phyloP scores from a whole-genome alignment of 1,140 invertebrate species.

The Chironomus striatipennis region DNA sequence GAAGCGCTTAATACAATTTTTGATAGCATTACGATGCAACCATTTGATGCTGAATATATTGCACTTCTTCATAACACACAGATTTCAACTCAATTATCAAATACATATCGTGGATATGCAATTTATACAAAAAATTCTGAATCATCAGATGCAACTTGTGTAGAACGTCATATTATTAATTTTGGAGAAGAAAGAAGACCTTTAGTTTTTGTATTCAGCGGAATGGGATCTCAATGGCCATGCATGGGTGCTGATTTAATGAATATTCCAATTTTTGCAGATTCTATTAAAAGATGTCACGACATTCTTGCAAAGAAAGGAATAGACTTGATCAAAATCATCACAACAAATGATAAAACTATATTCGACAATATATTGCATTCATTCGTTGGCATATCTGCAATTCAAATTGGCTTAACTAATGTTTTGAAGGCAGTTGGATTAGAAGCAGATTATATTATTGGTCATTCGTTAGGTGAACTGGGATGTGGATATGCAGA shows the following conservation, averaged over 20 bases:
- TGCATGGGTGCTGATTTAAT: constrained; percentile 86
- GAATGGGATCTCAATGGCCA: constrained; percentile 95
- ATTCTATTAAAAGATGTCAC: constrained; percentile 66
- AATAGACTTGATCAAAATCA: constrained; percentile 70
- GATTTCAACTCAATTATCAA: constrained; percentile 54
- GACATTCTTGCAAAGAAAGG: constrained; percentile 65
- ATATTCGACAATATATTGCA: constrained; percentile 76
- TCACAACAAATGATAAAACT: constrained; percentile 66
- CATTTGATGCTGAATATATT: too few species aligned
- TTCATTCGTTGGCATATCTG: constrained; percentile 87
- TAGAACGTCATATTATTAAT: constrained; percentile 48
- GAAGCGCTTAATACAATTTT: too few species aligned
- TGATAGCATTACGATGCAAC: too few species aligned
- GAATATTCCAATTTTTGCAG: constrained; percentile 66
- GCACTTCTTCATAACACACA: constrained; percentile 65
- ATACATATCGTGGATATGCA: constrained; percentile 67
- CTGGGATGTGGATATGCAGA: constrained; percentile 94
- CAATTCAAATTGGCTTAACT: constrained; percentile 87
- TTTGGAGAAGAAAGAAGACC: too few species aligned
- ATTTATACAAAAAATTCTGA: too few species aligned
- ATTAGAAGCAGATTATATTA: constrained; percentile 89
- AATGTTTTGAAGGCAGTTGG: constrained; percentile 83
- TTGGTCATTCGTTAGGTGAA: constrained; percentile 94
- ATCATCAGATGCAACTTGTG: too few species aligned
- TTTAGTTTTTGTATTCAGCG: constrained; percentile 33